Percentiles rank a stretch among this genome's conserved stretches.
These are phyloP conservation scores for Brachionus rubens DNA, from an alignment of 1,140 invertebrate species.

Conservation along the genomic window DNA sequence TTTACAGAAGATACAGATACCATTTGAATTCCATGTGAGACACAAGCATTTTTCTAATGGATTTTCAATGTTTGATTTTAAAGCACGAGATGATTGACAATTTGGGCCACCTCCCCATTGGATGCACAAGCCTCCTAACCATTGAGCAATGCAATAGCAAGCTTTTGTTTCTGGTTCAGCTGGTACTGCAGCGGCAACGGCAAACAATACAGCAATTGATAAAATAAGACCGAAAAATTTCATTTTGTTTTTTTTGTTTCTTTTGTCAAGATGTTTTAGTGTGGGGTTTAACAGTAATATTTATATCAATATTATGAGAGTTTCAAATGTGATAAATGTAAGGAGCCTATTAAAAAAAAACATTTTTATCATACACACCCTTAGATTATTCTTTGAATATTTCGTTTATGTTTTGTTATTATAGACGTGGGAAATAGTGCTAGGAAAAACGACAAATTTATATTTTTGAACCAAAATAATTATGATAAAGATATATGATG, in stretches of 20 bases:
- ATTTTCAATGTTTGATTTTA: slow-evolving; percentile 16
- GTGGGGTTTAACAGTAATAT: too few relatives aligned
- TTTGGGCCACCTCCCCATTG: slow-evolving; percentile 26
- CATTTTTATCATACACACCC: too few relatives aligned
- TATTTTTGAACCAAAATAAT: too few relatives aligned
- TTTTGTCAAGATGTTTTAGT: too few relatives aligned
- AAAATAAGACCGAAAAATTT: slow-evolving; percentile 24
- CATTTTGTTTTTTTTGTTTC: background rate
- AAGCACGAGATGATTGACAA: background rate
- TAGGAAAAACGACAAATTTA: too few relatives aligned
- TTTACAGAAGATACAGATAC: slow-evolving; percentile 25
- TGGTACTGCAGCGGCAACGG: background rate
- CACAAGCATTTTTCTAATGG: slow-evolving; percentile 35
- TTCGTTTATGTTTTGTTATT: too few relatives aligned
- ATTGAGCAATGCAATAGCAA: slow-evolving; percentile 19
- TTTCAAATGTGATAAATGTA: slow-evolving; percentile 2
- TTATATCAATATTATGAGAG: slow-evolving; percentile 18
- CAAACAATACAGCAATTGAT: slow-evolving; percentile 11
- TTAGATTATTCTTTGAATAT: too few relatives aligned
- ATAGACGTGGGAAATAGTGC: too few relatives aligned
- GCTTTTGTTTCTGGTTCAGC: background rate
- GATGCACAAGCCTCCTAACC: slow-evolving; percentile 24
- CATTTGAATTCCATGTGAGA: slow-evolving; percentile 23
- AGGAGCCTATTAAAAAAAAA: too few relatives aligned
- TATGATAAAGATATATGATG: too few relatives aligned